phyloP scores from a whole-genome alignment of 1,140 invertebrate genomes.

The Pseudomyrmex concolor region DNA sequence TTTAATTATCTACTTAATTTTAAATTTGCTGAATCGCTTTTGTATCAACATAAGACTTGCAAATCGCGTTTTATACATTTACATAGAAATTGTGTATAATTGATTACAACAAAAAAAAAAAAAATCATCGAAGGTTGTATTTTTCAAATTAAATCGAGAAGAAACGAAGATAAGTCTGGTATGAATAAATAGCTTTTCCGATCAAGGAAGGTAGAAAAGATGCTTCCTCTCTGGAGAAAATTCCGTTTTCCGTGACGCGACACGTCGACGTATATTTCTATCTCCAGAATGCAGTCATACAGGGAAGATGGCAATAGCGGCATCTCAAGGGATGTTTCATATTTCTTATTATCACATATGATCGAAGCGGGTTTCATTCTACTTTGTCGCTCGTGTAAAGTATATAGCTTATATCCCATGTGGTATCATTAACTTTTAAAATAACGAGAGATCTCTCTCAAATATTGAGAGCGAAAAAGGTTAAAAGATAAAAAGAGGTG shows the following conservation, averaged over 20 bases:
- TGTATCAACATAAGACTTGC: not conserved
- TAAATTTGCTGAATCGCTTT: not conserved
- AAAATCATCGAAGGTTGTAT: too few species aligned
- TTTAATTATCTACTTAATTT: conserved; percentile 40
- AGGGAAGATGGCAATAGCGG: conserved; percentile 27
- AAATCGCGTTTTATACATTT: not conserved
- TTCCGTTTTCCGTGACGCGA: conserved; percentile 8
- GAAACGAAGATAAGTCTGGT: conserved; percentile 22
- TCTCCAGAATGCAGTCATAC: conserved; percentile 17
- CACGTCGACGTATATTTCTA: not conserved
- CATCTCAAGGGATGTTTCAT: conserved; percentile 14
- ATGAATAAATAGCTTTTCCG: not conserved
- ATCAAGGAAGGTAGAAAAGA: conserved; percentile 11
- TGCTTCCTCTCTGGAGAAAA: not conserved
- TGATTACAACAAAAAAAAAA: too few species aligned
- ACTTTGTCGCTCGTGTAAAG: not conserved
- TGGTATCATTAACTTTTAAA: conserved; percentile 45
- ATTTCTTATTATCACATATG: conserved; percentile 42
- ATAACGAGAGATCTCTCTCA: not conserved
- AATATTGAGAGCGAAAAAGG: not conserved
- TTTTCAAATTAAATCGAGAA: conserved; percentile 23
- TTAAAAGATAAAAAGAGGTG: not conserved
- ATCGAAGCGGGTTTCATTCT: conserved; percentile 26
- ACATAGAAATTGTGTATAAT: not conserved
- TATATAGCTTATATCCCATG: not conserved